Percentiles rank a stretch among this genome's conserved stretches.
phyloP scores from a whole-genome alignment of 2,113 vertebrate species.

The Malurus melanocephalus region DNA sequence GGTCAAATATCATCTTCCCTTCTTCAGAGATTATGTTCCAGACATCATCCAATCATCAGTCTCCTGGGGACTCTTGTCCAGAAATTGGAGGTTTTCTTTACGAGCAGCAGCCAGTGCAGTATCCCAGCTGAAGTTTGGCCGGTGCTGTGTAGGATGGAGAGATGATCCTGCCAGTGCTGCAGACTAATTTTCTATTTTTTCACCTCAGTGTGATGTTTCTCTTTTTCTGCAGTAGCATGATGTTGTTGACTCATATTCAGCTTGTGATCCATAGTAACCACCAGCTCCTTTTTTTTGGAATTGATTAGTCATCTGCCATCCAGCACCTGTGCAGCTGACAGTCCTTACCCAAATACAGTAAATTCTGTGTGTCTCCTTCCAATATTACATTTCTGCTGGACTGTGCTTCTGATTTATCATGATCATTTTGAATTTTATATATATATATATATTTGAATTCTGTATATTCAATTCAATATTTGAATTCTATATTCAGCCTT shows the following conservation, averaged over 20 bases:
- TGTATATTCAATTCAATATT: not conserved
- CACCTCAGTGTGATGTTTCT: not conserved
- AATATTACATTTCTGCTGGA: not conserved
- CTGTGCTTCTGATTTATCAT: not conserved
- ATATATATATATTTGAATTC: too few relatives aligned
- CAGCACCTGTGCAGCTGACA: not conserved
- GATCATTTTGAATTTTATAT: not conserved
- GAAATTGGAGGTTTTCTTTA: not conserved
- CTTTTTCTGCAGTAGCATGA: conserved; percentile 5
- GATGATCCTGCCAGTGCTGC: not conserved
- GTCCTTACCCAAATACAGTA: not conserved
- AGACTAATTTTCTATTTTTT: conserved; percentile 35
- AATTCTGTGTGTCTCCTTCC: accelerated
- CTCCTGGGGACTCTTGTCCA: not conserved
- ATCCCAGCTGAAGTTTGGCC: not conserved
- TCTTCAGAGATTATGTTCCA: not conserved
- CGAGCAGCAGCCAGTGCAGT: not conserved
- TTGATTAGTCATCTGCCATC: not conserved
- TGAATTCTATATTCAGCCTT: not conserved
- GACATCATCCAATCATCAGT: not conserved
- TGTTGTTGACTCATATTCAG: conserved; percentile 45
- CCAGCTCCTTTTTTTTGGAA: not conserved
- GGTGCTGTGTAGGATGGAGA: not conserved
- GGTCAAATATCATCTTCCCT: not conserved
- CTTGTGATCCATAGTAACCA: conserved; percentile 28